Conservation (phyloP, 2,888 invertebrate species). For the Eupeodes luniger region DNA sequence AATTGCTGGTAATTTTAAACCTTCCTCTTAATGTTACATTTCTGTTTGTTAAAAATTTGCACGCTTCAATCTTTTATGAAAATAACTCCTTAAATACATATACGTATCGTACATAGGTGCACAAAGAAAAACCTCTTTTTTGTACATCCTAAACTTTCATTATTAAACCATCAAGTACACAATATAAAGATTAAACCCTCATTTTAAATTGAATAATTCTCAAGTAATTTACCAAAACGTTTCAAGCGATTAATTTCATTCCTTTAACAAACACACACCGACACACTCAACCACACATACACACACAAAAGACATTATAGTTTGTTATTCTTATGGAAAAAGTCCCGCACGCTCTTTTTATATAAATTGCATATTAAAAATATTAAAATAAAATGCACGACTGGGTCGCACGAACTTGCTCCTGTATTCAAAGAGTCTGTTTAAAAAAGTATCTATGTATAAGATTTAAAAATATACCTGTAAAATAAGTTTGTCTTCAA, state of each 20-base stretch:
- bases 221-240: conserved; percentile 64
- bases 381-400: too few species aligned
- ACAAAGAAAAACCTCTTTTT: neutral
- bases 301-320: neutral
- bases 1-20: too few species aligned
- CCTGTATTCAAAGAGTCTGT: too few species aligned
- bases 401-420: too few species aligned
- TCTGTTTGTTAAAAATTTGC: neutral
- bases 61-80: neutral
- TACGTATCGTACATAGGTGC: too few species aligned
- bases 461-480: too few species aligned
- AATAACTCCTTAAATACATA: neutral
- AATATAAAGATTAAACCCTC: conserved; percentile 59
- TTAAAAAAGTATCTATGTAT: too few species aligned
- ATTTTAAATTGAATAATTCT: conserved; percentile 53
- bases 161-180: conserved; percentile 28
- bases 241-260: conserved; percentile 64
- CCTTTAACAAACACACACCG: conserved; percentile 23
- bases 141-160: neutral
- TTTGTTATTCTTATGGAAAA: neutral
- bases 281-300: neutral
- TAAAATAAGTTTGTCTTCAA: too few species aligned
- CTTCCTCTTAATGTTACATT: too few species aligned
- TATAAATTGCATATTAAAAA: conserved; percentile 38
- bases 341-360: neutral